Percentiles rank a stretch among this genome's conserved stretches.
These are phyloP conservation scores for Hafferia zeledoni DNA, from an alignment of 2,797 vertebrate species.

Conservation along the genomic window DNA sequence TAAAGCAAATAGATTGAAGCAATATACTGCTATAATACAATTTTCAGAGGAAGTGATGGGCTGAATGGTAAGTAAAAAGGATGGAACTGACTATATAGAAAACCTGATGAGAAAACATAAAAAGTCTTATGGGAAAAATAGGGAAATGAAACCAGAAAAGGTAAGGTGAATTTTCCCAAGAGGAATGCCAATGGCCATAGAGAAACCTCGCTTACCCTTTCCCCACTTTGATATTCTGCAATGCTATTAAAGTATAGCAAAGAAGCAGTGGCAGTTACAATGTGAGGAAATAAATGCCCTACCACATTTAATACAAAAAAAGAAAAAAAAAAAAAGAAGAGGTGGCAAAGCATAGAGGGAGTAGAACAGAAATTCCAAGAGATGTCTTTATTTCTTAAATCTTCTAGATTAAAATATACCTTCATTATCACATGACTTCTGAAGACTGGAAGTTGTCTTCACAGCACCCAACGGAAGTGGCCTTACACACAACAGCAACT, in stretches of 20 bases:
- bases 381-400: background rate
- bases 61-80: background rate
- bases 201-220: background rate
- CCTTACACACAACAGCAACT: background rate
- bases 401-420: background rate
- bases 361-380: background rate
- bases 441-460: background rate
- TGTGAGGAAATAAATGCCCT: background rate
- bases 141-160: background rate
- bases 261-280: background rate
- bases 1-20: background rate
- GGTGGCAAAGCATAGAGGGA: background rate
- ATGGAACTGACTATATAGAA: background rate
- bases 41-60: background rate
- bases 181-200: background rate
- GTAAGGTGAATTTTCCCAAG: background rate
- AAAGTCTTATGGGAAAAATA: background rate
- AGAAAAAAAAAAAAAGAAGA: accelerated
- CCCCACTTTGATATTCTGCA: accelerated
- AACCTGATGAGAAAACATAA: background rate
- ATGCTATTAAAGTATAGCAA: background rate
- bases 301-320: background rate
- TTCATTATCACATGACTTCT: background rate
- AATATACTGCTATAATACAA: background rate
- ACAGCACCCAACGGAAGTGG: accelerated